These are phyloP conservation scores for Cynocephalus volans DNA, from an alignment of 2,113 vertebrate species.

Conservation along the genomic window DNA sequence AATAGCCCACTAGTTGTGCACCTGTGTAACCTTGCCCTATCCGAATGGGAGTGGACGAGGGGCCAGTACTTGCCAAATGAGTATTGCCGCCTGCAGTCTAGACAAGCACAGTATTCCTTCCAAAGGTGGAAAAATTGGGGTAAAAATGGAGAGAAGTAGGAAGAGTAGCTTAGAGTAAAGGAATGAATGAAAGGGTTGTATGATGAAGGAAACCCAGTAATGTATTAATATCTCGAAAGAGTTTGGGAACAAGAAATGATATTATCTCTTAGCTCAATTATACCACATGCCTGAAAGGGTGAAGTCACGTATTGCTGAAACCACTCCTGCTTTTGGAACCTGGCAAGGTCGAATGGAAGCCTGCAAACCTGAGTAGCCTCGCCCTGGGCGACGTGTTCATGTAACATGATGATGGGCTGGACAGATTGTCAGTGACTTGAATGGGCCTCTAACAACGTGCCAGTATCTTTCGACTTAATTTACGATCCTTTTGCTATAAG, in stretches of 20 bases:
- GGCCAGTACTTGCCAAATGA: too few relatives aligned
- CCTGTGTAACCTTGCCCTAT: background rate
- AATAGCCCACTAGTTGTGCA: background rate
- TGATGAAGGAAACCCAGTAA: background rate
- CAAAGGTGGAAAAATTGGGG: background rate
- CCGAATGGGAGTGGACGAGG: background rate
- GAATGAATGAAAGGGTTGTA: background rate
- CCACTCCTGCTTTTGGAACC: too few relatives aligned
- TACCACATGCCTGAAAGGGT: too few relatives aligned
- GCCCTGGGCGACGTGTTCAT: too few relatives aligned
- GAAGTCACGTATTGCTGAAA: too few relatives aligned
- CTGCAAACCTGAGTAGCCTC: too few relatives aligned
- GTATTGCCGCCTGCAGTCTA: background rate
- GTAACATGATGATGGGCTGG: background rate
- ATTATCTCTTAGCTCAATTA: background rate
- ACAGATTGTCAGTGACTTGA: background rate
- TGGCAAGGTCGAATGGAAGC: too few relatives aligned
- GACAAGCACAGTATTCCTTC: background rate
- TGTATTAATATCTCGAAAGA: background rate
- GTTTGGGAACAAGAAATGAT: background rate
- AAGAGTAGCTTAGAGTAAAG: background rate
- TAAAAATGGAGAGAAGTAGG: background rate
- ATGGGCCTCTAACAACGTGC: background rate
- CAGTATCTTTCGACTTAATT: background rate
- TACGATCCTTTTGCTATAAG: too few relatives aligned